These are phyloP conservation scores for Halocynthia roretzi DNA, from an alignment of 23 tunicate species.

Conservation along the genomic window DNA sequence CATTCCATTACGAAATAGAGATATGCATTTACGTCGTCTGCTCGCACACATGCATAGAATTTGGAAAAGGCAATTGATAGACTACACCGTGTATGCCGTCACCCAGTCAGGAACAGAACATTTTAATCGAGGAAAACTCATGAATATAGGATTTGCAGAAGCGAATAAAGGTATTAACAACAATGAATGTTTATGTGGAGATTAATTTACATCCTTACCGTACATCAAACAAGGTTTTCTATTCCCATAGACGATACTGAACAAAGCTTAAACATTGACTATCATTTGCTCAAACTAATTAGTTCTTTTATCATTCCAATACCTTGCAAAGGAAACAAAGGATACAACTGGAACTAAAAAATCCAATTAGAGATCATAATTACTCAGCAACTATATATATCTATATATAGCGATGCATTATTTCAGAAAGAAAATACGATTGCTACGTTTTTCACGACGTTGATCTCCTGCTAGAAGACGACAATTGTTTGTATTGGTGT, in stretches of 20 bases:
- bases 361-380: no score
- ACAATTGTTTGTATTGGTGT: constrained; percentile 28
- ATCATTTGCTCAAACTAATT: no score
- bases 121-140: constrained; percentile 47
- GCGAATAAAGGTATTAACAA: constrained; percentile 17
- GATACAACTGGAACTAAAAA: no score
- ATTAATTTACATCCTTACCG: no score
- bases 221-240: no score
- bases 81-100: constrained; percentile 46
- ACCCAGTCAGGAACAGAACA: constrained; percentile 20
- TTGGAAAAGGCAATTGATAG: constrained; percentile 51
- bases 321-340: no score
- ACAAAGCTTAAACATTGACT: no score
- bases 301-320: no score
- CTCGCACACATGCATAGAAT: constrained; percentile 46
- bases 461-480: constrained; percentile 74
- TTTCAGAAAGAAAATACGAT: constrained; percentile 55
- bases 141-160: constrained; percentile 62
- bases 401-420: no score
- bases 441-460: constrained; percentile 97
- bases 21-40: constrained; percentile 25
- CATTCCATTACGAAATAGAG: constrained; percentile 35
- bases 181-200: no score
- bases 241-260: no score
- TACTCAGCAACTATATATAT: no score